Evolutionary conservation across 2,888 invertebrate genomes (phyloP), one percentile per base, ranked within the genome.

Genomic region (Sphaeridia pumilis): DNA sequence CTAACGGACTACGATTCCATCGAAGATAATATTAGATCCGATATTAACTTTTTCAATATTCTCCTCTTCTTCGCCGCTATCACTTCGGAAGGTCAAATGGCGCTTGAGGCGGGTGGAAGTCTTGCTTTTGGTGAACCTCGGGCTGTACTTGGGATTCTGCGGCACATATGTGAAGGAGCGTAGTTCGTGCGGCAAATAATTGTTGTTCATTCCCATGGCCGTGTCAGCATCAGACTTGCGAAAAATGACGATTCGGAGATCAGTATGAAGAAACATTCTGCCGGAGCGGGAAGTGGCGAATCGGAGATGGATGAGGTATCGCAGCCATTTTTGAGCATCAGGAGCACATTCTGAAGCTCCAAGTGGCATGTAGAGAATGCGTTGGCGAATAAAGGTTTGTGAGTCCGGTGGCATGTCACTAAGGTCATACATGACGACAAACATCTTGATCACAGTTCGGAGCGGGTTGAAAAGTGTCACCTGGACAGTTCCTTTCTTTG

Each of bases 391-490:
- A 75, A 97, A 95, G 28, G 95, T 97, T 68, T 88, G 83, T 66
- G 88, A 87, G 73, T 83, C 78, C 46, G 87, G 77, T 58, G 95
- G 95, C 95, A 97, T 97, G 69, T 87, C 84, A 17, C 80, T 78
- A 70, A 95, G 80, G 74, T 94, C 88, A 73, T 95, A 95, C 68
- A 87, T 80, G 64, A 95, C 87, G 60, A 95, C 90, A 77, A 95
- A 97, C 90, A 97, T 94, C 22, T 75, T 74, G 38, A 95, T 92
- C 54, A 95, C 90, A 2, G 93, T 93, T 63, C 92, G 90, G 73
- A 92, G 82, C 0, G 95, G 95, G 78, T 97, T 97, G 74, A 94
- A 84, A 47, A 97, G 78, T 0, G 95, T 95, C 66, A 94, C 89
- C 76, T 97, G 97, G 49, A 97, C 80, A 1, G 92, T 93, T 63